Conservation (phyloP, 2,888 invertebrate species). For the Nomada fucata region DNA sequence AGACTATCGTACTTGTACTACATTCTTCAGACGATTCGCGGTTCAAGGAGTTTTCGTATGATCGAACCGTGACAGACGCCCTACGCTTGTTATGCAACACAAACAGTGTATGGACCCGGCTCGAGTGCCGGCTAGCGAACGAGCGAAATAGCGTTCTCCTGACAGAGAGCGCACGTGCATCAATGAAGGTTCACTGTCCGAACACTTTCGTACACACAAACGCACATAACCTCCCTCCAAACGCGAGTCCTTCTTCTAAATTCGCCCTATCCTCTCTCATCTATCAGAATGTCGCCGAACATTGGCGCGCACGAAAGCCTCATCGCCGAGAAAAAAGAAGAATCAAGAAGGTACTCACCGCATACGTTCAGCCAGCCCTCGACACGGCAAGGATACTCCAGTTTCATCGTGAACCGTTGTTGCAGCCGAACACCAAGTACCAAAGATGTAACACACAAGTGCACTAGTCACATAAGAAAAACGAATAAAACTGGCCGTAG, state of each 20-base stretch:
- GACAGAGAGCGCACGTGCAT: conserved; percentile 54
- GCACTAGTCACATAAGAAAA: conserved; percentile 62
- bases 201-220: conserved; percentile 45
- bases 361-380: conserved; percentile 87
- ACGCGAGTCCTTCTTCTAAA: conserved; percentile 10
- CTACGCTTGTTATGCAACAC: conserved; percentile 59
- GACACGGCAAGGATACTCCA: conserved; percentile 86
- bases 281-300: not conserved
- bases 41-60: conserved; percentile 9
- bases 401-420: conserved; percentile 76
- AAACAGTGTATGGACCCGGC: conserved; percentile 36
- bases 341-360: conserved; percentile 83
- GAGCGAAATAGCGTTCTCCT: conserved; percentile 49
- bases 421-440: conserved; percentile 32
- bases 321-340: not conserved
- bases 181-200: conserved; percentile 52
- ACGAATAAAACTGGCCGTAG: conserved; percentile 29
- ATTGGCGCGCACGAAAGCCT: not conserved
- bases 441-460: conserved; percentile 44
- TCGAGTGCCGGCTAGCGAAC: conserved; percentile 50
- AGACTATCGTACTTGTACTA: conserved; percentile 20
- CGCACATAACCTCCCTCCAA: conserved; percentile 41
- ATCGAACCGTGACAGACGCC: conserved; percentile 27
- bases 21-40: conserved; percentile 11
- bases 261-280: not conserved